phyloP scores from a whole-genome alignment of 2,888 invertebrate genomes.

The Stictocephala bisonia region DNA sequence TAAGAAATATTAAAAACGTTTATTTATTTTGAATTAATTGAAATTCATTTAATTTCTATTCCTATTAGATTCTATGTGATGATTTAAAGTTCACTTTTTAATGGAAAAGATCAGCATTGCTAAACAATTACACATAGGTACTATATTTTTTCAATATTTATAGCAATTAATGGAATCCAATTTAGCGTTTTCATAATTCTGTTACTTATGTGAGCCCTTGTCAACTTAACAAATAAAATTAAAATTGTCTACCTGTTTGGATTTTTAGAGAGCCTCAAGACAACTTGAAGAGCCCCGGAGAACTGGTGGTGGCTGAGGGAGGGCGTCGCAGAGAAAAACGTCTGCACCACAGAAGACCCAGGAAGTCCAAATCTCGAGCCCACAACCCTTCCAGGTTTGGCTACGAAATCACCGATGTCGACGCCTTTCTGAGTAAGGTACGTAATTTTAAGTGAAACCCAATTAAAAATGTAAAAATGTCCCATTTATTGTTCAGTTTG shows the following conservation, averaged over 20 bases:
- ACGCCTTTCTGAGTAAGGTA: conserved; percentile 82
- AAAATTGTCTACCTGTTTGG: neutral
- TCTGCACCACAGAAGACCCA: conserved; percentile 54
- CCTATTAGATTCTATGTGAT: no score
- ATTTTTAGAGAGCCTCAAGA: conserved; percentile 14
- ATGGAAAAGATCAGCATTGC: no score
- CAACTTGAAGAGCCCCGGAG: conserved; percentile 65
- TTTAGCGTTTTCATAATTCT: no score
- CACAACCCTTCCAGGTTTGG: conserved; percentile 70
- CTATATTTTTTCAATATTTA: no score
- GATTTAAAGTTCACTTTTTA: no score
- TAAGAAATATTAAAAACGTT: no score
- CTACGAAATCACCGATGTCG: conserved; percentile 83
- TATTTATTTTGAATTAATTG: no score
- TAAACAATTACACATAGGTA: no score
- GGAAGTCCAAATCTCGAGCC: conserved; percentile 36
- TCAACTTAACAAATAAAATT: no score
- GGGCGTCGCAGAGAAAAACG: conserved; percentile 61
- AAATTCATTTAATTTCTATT: no score
- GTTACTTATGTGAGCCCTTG: no score
- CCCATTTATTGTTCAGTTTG: neutral
- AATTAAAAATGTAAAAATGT: conserved; percentile 52
- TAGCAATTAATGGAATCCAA: no score
- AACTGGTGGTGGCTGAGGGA: conserved; percentile 66
- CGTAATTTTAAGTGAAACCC: conserved; percentile 34